phyloP scores from a whole-genome alignment of 1,140 invertebrate genomes.

The Ips nitidus region DNA sequence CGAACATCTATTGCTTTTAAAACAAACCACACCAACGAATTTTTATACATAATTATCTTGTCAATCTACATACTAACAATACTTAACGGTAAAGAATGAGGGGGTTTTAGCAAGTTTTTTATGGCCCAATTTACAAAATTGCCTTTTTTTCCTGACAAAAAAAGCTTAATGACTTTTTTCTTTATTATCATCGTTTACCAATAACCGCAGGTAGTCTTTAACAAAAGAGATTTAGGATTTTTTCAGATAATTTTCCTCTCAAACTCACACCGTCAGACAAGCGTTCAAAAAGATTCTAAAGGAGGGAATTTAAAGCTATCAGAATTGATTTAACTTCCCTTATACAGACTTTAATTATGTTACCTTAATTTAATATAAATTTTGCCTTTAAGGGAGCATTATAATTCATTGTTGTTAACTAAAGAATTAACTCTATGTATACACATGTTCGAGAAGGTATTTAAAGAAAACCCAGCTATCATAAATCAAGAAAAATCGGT shows the following conservation, averaged over 20 bases:
- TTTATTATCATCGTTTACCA: conserved; percentile 15
- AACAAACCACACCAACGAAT: not conserved
- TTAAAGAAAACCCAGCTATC: too few relatives aligned
- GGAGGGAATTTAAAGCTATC: too few relatives aligned
- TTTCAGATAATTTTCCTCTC: conserved; percentile 7
- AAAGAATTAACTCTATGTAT: too few relatives aligned
- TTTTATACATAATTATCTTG: conserved; percentile 5
- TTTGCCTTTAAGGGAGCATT: too few relatives aligned
- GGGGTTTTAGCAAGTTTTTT: conserved; percentile 7
- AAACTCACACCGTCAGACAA: not conserved
- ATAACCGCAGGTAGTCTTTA: conserved; percentile 18
- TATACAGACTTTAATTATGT: too few relatives aligned
- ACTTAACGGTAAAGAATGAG: not conserved
- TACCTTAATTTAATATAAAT: too few relatives aligned
- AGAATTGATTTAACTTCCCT: too few relatives aligned
- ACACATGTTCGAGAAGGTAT: too few relatives aligned
- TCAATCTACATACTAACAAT: conserved; percentile 12
- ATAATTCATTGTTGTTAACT: too few relatives aligned
- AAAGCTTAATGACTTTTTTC: conserved; percentile 11
- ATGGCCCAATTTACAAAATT: conserved; percentile 10
- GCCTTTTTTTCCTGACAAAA: conserved; percentile 4
- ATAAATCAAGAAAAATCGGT: too few relatives aligned
- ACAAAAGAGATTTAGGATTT: conserved; percentile 13
- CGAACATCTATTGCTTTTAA: not conserved
- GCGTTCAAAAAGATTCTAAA: too few relatives aligned